phyloP scores from a whole-genome alignment of 2,888 invertebrate species.

The Himalopsyche anomala region DNA sequence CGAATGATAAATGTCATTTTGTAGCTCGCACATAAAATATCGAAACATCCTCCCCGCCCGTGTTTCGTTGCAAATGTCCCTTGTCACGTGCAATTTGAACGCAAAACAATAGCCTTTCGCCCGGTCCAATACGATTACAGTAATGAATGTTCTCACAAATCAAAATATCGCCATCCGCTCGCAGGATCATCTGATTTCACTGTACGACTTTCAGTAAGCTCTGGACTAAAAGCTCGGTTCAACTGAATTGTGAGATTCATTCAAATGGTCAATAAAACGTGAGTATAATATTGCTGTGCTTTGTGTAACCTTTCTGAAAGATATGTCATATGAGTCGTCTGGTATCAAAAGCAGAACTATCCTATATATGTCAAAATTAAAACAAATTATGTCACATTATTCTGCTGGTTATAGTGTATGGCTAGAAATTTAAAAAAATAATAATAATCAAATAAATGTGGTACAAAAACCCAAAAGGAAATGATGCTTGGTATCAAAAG shows the following conservation, averaged over 20 bases:
- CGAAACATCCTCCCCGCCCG: neutral
- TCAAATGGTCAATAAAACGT: neutral
- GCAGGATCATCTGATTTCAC: slow-evolving; percentile 26
- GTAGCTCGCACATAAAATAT: slow-evolving; percentile 22
- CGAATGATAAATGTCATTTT: slow-evolving; percentile 18
- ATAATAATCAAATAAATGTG: too few species aligned
- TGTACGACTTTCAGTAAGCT: slow-evolving; percentile 13
- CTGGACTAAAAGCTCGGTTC: neutral
- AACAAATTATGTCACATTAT: too few species aligned
- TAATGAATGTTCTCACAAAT: slow-evolving; percentile 47
- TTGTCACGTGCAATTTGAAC: slow-evolving; percentile 31
- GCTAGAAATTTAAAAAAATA: too few species aligned
- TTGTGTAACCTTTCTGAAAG: too few species aligned
- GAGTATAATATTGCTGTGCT: too few species aligned
- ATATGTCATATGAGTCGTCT: too few species aligned
- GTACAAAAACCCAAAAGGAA: too few species aligned
- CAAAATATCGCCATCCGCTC: slow-evolving; percentile 32
- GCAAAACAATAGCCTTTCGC: slow-evolving; percentile 31
- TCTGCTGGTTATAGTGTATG: too few species aligned
- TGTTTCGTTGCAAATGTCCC: slow-evolving; percentile 34
- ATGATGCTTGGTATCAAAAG: too few species aligned
- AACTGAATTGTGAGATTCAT: neutral
- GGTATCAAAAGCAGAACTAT: too few species aligned
- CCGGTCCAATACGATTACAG: slow-evolving; percentile 33
- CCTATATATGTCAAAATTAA: too few species aligned